Evolutionary conservation across 2,888 invertebrate species (phyloP).

Genomic region (Listrodromus nycthemerus): DNA sequence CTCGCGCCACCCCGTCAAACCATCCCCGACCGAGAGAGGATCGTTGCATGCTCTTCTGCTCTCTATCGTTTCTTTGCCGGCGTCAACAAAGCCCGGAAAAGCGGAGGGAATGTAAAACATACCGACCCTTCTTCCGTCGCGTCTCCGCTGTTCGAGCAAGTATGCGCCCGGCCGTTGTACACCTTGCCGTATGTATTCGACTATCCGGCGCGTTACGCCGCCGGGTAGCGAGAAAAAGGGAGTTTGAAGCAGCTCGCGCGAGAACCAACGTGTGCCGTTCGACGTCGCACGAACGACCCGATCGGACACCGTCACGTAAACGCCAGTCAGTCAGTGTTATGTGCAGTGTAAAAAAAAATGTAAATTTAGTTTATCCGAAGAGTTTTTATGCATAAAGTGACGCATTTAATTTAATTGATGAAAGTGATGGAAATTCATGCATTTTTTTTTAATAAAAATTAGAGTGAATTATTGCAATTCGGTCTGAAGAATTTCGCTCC

Average conservation of each 20-base stretch:
- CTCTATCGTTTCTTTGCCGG: conserved; percentile 45
- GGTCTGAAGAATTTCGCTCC: too few relatives aligned
- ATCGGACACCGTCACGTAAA: too few relatives aligned
- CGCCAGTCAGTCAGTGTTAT: too few relatives aligned
- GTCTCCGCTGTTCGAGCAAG: conserved; percentile 13
- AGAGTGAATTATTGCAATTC: too few relatives aligned
- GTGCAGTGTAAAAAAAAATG: too few relatives aligned
- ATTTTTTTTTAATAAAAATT: too few relatives aligned
- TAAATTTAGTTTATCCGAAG: too few relatives aligned
- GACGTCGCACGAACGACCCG: too few relatives aligned
- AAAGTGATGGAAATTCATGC: too few relatives aligned
- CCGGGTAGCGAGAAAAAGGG: conserved; percentile 29
- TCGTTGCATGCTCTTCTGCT: conserved; percentile 55
- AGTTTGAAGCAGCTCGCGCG: conserved; percentile 30
- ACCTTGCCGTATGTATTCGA: conserved; percentile 3
- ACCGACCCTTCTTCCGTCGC: conserved; percentile 54
- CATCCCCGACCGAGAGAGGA: conserved; percentile 54
- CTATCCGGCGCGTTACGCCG: conserved; percentile 16
- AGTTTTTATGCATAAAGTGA: too few relatives aligned
- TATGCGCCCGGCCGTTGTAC: conserved; percentile 17
- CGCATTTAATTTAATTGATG: too few relatives aligned
- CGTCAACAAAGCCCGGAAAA: conserved; percentile 61
- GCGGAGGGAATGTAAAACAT: conserved; percentile 60
- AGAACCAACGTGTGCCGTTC: not conserved
- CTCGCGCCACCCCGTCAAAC: conserved; percentile 58